phyloP scores from a whole-genome alignment of 2,888 invertebrate species.

The Cephus pulcher region DNA sequence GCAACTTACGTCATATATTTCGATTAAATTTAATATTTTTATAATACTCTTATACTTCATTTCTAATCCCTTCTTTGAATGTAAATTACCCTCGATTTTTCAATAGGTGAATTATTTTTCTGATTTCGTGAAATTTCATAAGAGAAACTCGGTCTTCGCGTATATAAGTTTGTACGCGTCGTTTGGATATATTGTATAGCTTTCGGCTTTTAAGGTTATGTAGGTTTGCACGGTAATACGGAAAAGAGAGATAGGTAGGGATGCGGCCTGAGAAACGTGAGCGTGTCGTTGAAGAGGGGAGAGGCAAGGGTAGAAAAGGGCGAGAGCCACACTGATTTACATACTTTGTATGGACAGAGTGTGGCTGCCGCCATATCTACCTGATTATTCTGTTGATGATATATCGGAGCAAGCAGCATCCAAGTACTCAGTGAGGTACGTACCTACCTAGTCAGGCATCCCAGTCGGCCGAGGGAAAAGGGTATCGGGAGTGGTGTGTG shows the following conservation, averaged over 20 bases:
- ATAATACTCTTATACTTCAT: not conserved
- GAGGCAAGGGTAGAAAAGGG: not conserved
- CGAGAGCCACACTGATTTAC: slow-evolving; percentile 46
- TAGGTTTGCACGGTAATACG: not conserved
- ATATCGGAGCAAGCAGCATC: not conserved
- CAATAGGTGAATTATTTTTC: too few relatives aligned
- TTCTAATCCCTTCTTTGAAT: not conserved
- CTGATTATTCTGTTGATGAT: slow-evolving; percentile 52
- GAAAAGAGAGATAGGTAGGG: not conserved
- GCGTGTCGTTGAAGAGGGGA: not conserved
- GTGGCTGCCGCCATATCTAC: slow-evolving; percentile 36
- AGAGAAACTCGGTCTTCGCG: not conserved
- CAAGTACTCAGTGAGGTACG: not conserved
- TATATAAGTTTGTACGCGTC: not conserved
- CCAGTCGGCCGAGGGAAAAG: not conserved
- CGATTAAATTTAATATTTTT: not conserved
- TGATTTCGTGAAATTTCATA: not conserved
- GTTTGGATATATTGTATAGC: not conserved
- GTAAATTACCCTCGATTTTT: not conserved
- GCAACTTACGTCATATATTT: not conserved
- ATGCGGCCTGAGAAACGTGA: not conserved
- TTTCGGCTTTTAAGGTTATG: too few relatives aligned
- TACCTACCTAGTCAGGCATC: not conserved
- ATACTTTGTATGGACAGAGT: slow-evolving; percentile 40
- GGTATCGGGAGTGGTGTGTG: not conserved